These are phyloP conservation scores for Cotesia vestalis DNA, from an alignment of 1,140 invertebrate species.

Conservation along the genomic window DNA sequence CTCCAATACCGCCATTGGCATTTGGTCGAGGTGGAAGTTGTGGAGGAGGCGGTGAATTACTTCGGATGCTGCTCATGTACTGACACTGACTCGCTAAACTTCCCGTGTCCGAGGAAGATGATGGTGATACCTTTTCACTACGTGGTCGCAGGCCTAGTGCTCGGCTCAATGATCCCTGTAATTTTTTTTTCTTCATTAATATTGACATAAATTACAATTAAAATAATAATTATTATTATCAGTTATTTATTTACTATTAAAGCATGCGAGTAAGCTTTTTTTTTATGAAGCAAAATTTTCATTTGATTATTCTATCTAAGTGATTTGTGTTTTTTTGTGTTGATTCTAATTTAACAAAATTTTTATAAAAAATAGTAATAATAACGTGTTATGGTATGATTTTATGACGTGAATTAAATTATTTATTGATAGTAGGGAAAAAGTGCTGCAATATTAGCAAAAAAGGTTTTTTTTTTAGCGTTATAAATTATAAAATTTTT, in stretches of 20 bases:
- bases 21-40: slow-evolving; percentile 60
- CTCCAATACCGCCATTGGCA: slow-evolving; percentile 42
- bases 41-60: slow-evolving; percentile 59
- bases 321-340: no score
- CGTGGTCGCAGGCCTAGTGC: slow-evolving; percentile 76
- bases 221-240: no score
- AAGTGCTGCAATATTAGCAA: no score
- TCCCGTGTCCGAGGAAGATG: slow-evolving; percentile 69
- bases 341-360: no score
- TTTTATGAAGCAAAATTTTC: neutral
- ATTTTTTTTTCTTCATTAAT: slow-evolving; percentile 39
- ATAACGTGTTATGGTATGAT: no score
- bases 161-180: slow-evolving; percentile 79
- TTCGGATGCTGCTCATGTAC: slow-evolving; percentile 62
- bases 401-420: no score
- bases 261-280: no score
- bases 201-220: neutral
- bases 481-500: no score
- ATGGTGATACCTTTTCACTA: slow-evolving; percentile 68
- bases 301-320: neutral
- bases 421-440: no score
- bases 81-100: slow-evolving; percentile 66
- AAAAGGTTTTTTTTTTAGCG: no score
- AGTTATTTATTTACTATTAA: no score
- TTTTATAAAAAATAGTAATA: no score